Evolutionary conservation across 2,888 invertebrate species (phyloP).

Genomic region (Urechis unicinctus): DNA sequence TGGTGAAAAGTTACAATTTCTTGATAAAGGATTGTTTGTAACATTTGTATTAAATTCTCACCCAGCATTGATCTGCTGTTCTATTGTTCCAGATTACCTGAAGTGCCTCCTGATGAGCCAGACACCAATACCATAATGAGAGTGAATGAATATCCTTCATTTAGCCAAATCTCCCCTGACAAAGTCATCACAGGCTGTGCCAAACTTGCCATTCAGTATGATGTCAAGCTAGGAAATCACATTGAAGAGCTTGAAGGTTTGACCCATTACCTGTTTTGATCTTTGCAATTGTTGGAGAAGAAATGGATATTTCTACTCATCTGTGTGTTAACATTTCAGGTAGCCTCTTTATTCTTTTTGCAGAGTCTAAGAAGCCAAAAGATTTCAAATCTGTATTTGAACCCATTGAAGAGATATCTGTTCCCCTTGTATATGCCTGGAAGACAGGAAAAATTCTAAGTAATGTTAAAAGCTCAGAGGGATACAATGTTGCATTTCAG

Average conservation of each 20-base stretch:
- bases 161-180: constrained; percentile 72
- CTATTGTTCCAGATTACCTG: constrained; percentile 56
- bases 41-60: no score
- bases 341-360: no score
- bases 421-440: constrained; percentile 76
- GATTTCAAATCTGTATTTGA: constrained; percentile 36
- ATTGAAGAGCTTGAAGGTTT: constrained; percentile 45
- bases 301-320: no score
- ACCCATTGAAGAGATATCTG: constrained; percentile 59
- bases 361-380: no score
- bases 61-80: no score
- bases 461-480: constrained; percentile 62
- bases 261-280: no score
- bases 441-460: constrained; percentile 79
- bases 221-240: constrained; percentile 66
- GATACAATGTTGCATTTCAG: constrained; percentile 30
- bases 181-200: constrained; percentile 72
- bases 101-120: constrained; percentile 63
- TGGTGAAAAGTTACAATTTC: no score
- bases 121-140: constrained; percentile 70
- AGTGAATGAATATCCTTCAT: constrained; percentile 67
- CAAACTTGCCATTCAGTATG: constrained; percentile 74
- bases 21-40: no score
- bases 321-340: no score
- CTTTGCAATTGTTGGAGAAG: no score